Conservation (phyloP, 2,113 vertebrate species). For the Platysteira castanea region DNA sequence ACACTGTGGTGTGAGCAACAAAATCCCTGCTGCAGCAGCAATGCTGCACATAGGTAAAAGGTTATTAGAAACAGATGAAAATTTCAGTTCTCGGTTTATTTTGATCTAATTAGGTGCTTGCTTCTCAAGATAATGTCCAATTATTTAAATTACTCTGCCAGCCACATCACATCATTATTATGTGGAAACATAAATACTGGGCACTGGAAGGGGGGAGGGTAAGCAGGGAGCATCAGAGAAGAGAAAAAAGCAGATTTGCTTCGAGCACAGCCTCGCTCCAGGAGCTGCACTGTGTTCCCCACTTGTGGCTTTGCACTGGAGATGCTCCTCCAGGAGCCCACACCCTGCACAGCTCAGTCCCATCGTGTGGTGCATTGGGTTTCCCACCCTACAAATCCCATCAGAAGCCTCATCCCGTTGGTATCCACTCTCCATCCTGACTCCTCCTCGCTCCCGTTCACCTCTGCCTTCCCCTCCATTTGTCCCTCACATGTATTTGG, state of each 20-base stretch:
- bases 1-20: neutral
- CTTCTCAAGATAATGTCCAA: conserved; percentile 68
- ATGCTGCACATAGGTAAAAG: neutral
- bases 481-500: neutral
- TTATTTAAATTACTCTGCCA: conserved; percentile 69
- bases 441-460: neutral
- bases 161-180: conserved; percentile 60
- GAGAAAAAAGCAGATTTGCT: neutral
- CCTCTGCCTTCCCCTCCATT: neutral
- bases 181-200: conserved; percentile 53
- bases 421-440: neutral
- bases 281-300: neutral
- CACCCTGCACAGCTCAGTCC: neutral
- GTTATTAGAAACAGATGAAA: conserved; percentile 57
- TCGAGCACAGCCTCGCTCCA: neutral
- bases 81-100: conserved; percentile 57
- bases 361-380: accelerated
- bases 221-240: neutral
- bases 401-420: neutral
- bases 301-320: neutral
- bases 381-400: neutral
- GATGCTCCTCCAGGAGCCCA: neutral
- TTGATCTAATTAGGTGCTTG: conserved; percentile 60
- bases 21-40: neutral
- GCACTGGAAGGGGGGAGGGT: conserved; percentile 6